A percentile compares a stretch with the other conserved stretches of the same genome.
Evolutionary conservation across 1,140 invertebrate genomes (phyloP).

Genomic region (Neoseiulus cucumeris): DNA sequence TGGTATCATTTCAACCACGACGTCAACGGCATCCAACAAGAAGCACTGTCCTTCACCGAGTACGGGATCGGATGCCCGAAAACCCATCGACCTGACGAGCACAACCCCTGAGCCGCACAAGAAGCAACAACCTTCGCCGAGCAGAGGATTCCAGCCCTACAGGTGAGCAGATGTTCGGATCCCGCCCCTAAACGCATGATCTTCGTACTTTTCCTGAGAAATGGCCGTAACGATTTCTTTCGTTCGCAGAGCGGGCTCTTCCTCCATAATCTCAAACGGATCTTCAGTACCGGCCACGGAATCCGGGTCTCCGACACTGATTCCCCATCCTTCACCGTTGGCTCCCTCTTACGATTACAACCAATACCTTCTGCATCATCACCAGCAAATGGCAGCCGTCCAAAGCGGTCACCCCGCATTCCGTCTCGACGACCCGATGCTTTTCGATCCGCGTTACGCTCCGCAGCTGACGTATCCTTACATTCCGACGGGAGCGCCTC

Average conservation of each 20-base stretch:
- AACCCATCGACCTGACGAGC: slow-evolving; percentile 10
- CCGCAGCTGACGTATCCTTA: not conserved
- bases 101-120: not conserved
- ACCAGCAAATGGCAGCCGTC: not conserved
- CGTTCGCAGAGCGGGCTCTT: not conserved
- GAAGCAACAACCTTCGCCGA: slow-evolving; percentile 1
- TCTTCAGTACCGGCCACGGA: not conserved
- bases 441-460: slow-evolving; percentile 5
- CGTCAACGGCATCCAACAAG: not conserved
- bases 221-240: not conserved
- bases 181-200: no score
- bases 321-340: slow-evolving; percentile 5
- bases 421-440: slow-evolving; percentile 3
- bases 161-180: no score
- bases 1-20: not conserved
- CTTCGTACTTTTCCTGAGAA: no score
- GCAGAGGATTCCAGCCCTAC: slow-evolving; percentile 6
- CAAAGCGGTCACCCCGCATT: not conserved
- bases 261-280: slow-evolving; percentile 2
- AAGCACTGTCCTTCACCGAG: not conserved
- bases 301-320: not conserved
- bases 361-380: slow-evolving; percentile 1
- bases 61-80: not conserved
- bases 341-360: not conserved
- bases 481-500: no score